Percentiles rank a stretch among this genome's conserved stretches.
phyloP scores from a whole-genome alignment of 1,140 invertebrate genomes.

The Ceratosolen solmsi region DNA sequence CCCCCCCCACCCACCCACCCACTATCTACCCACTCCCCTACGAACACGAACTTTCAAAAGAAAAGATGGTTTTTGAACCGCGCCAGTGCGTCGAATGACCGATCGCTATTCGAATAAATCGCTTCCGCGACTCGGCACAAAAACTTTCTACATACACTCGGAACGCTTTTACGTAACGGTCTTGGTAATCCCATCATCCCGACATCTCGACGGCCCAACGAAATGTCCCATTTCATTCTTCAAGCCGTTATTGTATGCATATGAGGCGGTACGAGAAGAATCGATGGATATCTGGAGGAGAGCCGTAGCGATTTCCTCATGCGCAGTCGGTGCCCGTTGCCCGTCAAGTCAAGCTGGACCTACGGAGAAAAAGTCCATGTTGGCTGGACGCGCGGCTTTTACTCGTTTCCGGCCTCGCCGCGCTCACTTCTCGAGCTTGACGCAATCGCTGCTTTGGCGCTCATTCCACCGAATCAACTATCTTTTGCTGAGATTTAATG shows the following conservation, averaged over 20 bases:
- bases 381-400: slow-evolving; percentile 17
- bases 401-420: slow-evolving; percentile 32
- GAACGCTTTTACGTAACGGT: no score
- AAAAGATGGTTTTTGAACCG: not conserved
- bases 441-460: no score
- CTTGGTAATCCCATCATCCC: not conserved
- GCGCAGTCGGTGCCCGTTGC: not conserved
- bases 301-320: slow-evolving; percentile 15
- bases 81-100: not conserved
- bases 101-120: not conserved
- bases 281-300: no score
- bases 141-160: not conserved
- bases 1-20: no score
- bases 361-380: not conserved
- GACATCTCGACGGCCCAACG: not conserved
- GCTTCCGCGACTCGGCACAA: not conserved
- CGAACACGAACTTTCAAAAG: slow-evolving; percentile 27
- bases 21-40: no score
- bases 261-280: slow-evolving; percentile 2
- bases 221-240: not conserved
- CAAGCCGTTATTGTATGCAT: slow-evolving; percentile 22
- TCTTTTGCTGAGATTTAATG: no score
- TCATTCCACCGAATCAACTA: no score
- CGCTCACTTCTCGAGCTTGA: not conserved
- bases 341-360: not conserved